A percentile compares a stretch with the other conserved stretches of the same genome.
Evolutionary conservation across 2,113 vertebrate species (phyloP).

Genomic region (Rattus rattus): DNA sequence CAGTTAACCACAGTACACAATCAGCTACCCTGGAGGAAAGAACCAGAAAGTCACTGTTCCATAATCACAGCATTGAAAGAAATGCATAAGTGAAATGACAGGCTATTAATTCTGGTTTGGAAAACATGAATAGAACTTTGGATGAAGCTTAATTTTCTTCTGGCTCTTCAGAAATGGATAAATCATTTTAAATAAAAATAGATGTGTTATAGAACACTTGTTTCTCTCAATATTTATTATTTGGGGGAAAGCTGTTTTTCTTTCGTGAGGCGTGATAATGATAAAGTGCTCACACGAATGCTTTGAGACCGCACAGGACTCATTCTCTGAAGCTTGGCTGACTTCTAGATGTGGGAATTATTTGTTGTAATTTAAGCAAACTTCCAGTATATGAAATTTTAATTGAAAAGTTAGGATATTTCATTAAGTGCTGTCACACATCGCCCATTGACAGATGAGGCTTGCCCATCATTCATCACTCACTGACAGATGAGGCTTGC

Average conservation of each 20-base stretch:
- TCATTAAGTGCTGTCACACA: slow-evolving; percentile 66
- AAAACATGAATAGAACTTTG: slow-evolving; percentile 83
- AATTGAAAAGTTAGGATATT: slow-evolving; percentile 79
- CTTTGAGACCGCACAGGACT: slow-evolving; percentile 37
- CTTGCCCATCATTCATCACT: slow-evolving; percentile 1
- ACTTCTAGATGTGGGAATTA: slow-evolving; percentile 72
- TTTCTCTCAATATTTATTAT: slow-evolving; percentile 82
- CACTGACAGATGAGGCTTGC: slow-evolving; percentile 66
- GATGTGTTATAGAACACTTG: slow-evolving; percentile 63
- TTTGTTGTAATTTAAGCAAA: slow-evolving; percentile 75
- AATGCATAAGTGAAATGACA: slow-evolving; percentile 83
- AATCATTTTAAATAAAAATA: slow-evolving; percentile 86
- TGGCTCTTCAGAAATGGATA: slow-evolving; percentile 79
- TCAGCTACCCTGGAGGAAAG: slow-evolving; percentile 80
- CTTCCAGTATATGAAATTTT: slow-evolving; percentile 76
- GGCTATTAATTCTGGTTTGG: slow-evolving; percentile 85
- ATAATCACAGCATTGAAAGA: slow-evolving; percentile 80
- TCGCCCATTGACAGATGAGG: slow-evolving; percentile 66
- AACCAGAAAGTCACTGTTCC: slow-evolving; percentile 82
- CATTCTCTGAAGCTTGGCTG: slow-evolving; percentile 59
- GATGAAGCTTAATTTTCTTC: slow-evolving; percentile 85
- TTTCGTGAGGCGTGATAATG: slow-evolving; percentile 79
- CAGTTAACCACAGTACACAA: slow-evolving; percentile 70
- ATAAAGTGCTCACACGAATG: slow-evolving; percentile 60
- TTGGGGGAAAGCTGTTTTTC: slow-evolving; percentile 62